Conservation (phyloP, 2,888 invertebrate genomes). For the Cotesia congregata region DNA sequence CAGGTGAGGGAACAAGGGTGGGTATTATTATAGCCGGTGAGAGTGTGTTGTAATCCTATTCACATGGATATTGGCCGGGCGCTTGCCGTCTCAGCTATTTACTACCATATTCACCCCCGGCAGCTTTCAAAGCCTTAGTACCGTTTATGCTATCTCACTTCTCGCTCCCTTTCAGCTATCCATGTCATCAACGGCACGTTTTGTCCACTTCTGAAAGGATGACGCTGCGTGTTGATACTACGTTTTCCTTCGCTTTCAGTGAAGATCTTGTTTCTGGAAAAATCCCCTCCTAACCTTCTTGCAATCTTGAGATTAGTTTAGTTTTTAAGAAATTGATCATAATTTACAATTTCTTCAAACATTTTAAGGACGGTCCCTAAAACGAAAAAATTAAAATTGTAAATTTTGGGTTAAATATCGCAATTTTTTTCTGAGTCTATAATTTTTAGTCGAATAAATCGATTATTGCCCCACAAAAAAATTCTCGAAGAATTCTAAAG, state of each 20-base stretch:
- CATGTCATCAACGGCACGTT: slow-evolving; percentile 13
- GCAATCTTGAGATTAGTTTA: no score
- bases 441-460: no score
- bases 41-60: slow-evolving; percentile 40
- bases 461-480: no score
- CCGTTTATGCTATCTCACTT: slow-evolving; percentile 1
- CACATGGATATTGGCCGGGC: slow-evolving; percentile 42
- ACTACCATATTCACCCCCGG: slow-evolving; percentile 35
- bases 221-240: slow-evolving; percentile 31
- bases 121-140: neutral
- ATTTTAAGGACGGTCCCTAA: no score
- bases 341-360: no score
- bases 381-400: no score
- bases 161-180: neutral
- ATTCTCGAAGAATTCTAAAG: no score
- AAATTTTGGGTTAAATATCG: no score
- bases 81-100: slow-evolving; percentile 46
- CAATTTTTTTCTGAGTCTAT: no score
- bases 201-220: slow-evolving; percentile 37
- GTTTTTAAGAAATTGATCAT: no score
- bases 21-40: slow-evolving; percentile 38
- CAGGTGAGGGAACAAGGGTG: slow-evolving; percentile 18
- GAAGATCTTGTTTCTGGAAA: neutral
- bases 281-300: no score
- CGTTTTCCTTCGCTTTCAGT: neutral